Base-by-base conservation (phyloP, 2,888 invertebrate species). In the Noctua fimbriata region DNA sequence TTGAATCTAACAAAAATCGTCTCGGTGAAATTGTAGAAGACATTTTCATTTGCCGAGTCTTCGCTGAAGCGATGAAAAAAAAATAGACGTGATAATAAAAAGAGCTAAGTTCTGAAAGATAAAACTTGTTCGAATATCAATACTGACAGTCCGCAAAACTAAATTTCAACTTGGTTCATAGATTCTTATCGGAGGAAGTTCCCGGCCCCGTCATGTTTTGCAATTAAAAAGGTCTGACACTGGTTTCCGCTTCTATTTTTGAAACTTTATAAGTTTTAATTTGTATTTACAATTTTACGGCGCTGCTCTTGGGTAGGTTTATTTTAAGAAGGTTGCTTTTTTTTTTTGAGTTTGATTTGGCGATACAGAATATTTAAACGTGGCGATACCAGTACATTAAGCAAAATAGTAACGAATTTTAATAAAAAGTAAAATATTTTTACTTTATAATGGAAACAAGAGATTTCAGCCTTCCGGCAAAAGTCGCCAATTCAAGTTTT, bases 71-170 rank as follows among this genome's bases (percentile, higher is more conserved):
- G 82, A 83, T 80, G 79, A 86, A 88, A 88, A 84, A 89, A 89
- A 69, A 7, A 41, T 69, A 73, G 69, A 84, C 72, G 73, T 82
- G 55, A 69, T 86, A 88, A 87, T 88, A 87, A 89, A 87, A 90
- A 85, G 74, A 76, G 70, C 60, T 76, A 84, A 85, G 75, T 81
- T 78, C 71, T 87, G 77, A 85, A 85, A 90, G 92, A 93, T 93
- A 93, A 92, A 93, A 92, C 87, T 93, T 89, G 52, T 84, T 85
- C 86, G 82, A 92, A 91, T 92, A 92, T 91, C 91, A 92, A 92
- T 92, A 88, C 88, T 90, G 90, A 88, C 84, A 90, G 90, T 87
- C 84, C 84, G 82, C 81, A 60, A 81, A 89, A 91, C 90, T 91
- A 90, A 92, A 92, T 92, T 93, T 91, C 87, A 89, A 90, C 90